phyloP scores from a whole-genome alignment of 2,797 vertebrate genomes.

The Bovichtus diacanthus region DNA sequence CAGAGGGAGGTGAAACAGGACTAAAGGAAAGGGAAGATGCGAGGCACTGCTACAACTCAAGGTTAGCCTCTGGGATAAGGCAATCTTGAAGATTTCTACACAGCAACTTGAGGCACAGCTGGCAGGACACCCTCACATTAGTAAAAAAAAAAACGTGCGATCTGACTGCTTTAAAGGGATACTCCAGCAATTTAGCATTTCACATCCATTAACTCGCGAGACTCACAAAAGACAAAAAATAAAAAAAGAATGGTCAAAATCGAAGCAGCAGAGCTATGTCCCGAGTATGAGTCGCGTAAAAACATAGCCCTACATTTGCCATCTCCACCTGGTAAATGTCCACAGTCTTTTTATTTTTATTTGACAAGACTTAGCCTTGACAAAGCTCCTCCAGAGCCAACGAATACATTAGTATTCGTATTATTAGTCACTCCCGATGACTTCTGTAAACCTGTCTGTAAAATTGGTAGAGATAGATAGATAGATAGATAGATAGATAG shows the following conservation, averaged over 20 bases:
- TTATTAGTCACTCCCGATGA: no score
- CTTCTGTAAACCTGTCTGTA: neutral
- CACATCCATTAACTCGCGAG: neutral
- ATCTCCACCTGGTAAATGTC: neutral
- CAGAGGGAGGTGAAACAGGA: constrained; percentile 29
- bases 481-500: no score
- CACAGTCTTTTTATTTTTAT: neutral
- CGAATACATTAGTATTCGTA: neutral
- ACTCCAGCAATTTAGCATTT: constrained; percentile 1
- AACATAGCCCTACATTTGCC: neutral
- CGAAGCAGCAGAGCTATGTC: neutral
- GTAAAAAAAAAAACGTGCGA: neutral
- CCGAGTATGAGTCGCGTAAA: neutral
- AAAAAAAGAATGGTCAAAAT: neutral
- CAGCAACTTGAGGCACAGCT: constrained; percentile 29
- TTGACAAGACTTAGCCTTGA: neutral
- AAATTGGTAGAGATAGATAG: neutral
- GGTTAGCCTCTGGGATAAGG: constrained; percentile 13
- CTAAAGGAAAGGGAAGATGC: constrained; percentile 39
- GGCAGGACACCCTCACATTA: constrained; percentile 40
- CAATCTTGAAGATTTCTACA: constrained; percentile 10
- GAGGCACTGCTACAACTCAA: constrained; percentile 19
- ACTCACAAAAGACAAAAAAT: neutral
- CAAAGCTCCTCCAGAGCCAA: neutral
- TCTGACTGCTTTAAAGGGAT: neutral